Evolutionary conservation across 2,888 invertebrate genomes (phyloP), one percentile per base, ranked within the genome.

Genomic region (Caenorhabditis sinica): DNA sequence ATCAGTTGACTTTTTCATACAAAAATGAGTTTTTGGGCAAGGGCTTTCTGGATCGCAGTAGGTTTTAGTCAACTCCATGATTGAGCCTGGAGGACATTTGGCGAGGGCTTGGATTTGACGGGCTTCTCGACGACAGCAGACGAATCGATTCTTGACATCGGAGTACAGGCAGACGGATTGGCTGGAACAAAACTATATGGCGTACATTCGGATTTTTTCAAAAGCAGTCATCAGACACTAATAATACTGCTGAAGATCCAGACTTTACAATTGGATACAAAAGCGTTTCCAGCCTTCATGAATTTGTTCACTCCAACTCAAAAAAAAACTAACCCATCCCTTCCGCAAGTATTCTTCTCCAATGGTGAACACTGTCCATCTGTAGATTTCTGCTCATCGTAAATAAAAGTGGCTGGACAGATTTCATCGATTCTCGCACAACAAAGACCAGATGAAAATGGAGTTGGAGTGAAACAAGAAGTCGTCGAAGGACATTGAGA

Each of bases 331-430:
- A 5, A 85, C 85, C 85, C 81, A 77, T 85, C 77, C 23, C 49
- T 63, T 17, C 79, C 84, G 40, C 88, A 88, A 36, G 79, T 76
- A n/a, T 80, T 75, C 43, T 75, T 71, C 17, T 86, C 87, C 11
- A 91, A 72, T 25, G 91, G 91, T 11, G 88, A 89, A 60, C 91
- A 91, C 63, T 87, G 86, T 11, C 56, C 76, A 20, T 68, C 68
- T n/a, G 81, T 85, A 30, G 88, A 87, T 23, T 83, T 83, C 25
- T 88, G 86, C 25, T 86, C 73, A 45, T 91, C 90, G 20, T 89
- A 82, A 36, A 86, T 74, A 58, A 90, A 90, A 15, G 89, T 86
- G 0, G 90, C 90, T 17, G 91, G 91, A 68, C 91, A 91, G 0
- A 89, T 86, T n/a, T 81, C 80, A 65, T 87, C 87, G 23, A 76